These are phyloP conservation scores for Hirtodrosophila trivittata DNA, from an alignment of 2,888 invertebrate genomes.

Conservation along the genomic window DNA sequence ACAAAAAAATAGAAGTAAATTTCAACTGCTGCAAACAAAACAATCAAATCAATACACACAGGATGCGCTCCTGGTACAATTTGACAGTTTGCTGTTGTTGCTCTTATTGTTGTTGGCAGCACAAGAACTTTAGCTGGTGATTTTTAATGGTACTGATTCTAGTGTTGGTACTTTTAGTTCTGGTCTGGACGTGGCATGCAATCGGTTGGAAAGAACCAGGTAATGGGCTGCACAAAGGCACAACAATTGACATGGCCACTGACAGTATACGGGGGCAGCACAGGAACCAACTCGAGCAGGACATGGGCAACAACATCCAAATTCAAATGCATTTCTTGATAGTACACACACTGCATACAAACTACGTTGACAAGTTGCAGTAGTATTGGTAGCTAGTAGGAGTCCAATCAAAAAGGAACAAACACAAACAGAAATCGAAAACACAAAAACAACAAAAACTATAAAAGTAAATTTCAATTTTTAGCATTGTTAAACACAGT, in stretches of 20 bases:
- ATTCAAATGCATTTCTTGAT: background rate
- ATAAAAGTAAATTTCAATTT: slow-evolving; percentile 32
- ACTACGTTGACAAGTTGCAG: slow-evolving; percentile 22
- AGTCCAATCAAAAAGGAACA: slow-evolving; percentile 32
- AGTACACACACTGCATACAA: no score
- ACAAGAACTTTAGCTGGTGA: background rate
- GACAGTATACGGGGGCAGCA: slow-evolving; percentile 14
- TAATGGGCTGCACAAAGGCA: slow-evolving; percentile 25
- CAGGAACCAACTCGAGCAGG: slow-evolving; percentile 27
- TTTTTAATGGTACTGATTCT: background rate
- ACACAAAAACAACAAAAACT: slow-evolving; percentile 9
- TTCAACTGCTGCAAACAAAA: slow-evolving; percentile 27
- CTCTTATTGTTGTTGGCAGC: background rate
- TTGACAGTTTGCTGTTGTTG: slow-evolving; percentile 38
- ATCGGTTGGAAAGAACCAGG: slow-evolving; percentile 38
- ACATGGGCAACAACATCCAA: slow-evolving; percentile 19
- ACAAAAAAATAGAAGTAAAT: background rate
- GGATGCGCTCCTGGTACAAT: slow-evolving; percentile 37
- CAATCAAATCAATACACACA: slow-evolving; percentile 50
- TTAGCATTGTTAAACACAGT: slow-evolving; percentile 34
- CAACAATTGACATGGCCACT: slow-evolving; percentile 3
- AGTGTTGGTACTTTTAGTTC: slow-evolving; percentile 4
- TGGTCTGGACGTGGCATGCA: slow-evolving; percentile 42
- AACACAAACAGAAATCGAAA: slow-evolving; percentile 1
- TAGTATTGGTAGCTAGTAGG: background rate